Base-by-base conservation (phyloP, 1,140 invertebrate genomes). In the Coelopa frigida region DNA sequence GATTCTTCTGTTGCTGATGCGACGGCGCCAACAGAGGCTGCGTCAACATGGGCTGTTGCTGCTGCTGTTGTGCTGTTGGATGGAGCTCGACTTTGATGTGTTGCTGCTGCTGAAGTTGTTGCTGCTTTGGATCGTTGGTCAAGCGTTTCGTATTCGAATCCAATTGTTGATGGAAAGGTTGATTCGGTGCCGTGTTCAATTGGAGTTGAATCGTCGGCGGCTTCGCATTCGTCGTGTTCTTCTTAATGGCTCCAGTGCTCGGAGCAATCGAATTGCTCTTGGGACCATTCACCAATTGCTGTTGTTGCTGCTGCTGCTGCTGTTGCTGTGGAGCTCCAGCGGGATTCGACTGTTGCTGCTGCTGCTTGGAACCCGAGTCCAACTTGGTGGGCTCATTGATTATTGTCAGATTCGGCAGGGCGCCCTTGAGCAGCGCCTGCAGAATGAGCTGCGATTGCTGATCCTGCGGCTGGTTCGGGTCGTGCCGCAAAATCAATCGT, bases 331-430 rank as follows among this genome's bases (percentile, higher is more conserved):
- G n/a, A n/a, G n/a, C n/a, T n/a, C n/a, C n/a, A n/a, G n/a, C 14
- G 18, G 37, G 15, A 5, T 26, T n/a, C 24, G 40, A 26, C 6
- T 10, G 51, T 46, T 32, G 48, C 45, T 26, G 43, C 41, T 49
- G 50, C 26, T 43, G 44, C 11, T 27, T n/a, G n/a, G n/a, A n/a
- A n/a, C n/a, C n/a, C n/a, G n/a, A n/a, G 32, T 39, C 61, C 12
- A 61, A 42, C 8, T 58, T 57, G 3, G 58, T 59, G 10, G 66
- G 61, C 32, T 70, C 67, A 46, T 68, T 69, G 37, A 70, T 64
- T n/a, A 70, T 66, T 21, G 66, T 68, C 11, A 70, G 53, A 53
- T 70, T 70, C 36, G 63, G 62, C 42, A 70, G 39, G 2, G 66
- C 63, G 2, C 67, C 67, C 29, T 65, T 70, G 7, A 70, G 44